These are phyloP conservation scores for Ctenopoma kingsleyae DNA, from an alignment of 2,797 vertebrate genomes.

Conservation along the genomic window DNA sequence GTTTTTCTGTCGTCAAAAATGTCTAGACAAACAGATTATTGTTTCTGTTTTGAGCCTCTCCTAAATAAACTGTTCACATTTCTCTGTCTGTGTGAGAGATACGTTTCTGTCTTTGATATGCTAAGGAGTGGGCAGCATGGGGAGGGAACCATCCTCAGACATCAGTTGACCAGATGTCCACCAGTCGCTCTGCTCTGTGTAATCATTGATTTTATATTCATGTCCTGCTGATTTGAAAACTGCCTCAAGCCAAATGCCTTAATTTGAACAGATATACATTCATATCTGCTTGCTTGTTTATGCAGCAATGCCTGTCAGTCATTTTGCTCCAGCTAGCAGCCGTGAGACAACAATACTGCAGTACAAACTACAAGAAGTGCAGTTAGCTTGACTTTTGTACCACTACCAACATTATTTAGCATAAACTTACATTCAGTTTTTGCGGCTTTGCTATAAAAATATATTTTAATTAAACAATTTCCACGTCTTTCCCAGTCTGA, in stretches of 20 bases:
- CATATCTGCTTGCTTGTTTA: constrained; percentile 53
- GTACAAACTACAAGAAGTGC: not conserved
- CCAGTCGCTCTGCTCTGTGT: constrained; percentile 56
- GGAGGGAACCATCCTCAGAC: constrained; percentile 48
- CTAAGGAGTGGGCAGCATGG: constrained; percentile 62
- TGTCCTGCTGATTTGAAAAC: constrained; percentile 68
- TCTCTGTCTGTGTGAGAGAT: constrained; percentile 35
- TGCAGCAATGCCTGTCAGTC: constrained; percentile 65
- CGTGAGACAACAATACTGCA: constrained; percentile 18
- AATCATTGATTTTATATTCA: constrained; percentile 74
- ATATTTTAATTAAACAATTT: constrained; percentile 22
- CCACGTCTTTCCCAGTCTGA: constrained; percentile 11
- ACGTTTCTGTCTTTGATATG: constrained; percentile 68
- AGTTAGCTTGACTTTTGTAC: not conserved
- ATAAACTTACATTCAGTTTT: not conserved
- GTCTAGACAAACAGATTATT: constrained; percentile 4
- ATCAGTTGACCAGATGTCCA: constrained; percentile 72
- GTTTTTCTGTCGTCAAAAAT: constrained; percentile 20
- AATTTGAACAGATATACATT: constrained; percentile 51
- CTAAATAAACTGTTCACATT: not conserved
- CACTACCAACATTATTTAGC: not conserved
- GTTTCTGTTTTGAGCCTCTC: not conserved
- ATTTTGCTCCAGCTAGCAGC: constrained; percentile 43
- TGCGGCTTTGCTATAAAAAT: not conserved
- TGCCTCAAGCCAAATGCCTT: constrained; percentile 68